A percentile compares a stretch with the other conserved stretches of the same genome.
phyloP scores from a whole-genome alignment of 1,140 invertebrate species.

The Babylonia areolata region DNA sequence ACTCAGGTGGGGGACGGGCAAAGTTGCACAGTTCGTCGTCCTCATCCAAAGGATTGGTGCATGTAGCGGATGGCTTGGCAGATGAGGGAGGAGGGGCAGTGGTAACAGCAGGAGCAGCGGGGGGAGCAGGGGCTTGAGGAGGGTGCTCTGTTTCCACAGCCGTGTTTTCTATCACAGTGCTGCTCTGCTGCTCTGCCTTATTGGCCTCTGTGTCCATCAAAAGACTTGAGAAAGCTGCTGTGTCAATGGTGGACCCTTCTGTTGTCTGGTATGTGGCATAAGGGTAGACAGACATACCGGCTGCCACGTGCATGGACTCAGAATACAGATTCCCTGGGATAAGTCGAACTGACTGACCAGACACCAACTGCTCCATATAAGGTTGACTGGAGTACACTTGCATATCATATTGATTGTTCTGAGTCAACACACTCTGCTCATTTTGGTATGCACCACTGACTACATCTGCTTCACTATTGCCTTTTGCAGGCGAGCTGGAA shows the following conservation, averaged over 20 bases:
- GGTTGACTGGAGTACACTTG: constrained; percentile 39
- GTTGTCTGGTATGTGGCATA: constrained; percentile 29
- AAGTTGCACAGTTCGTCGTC: constrained; percentile 53
- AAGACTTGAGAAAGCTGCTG: constrained; percentile 56
- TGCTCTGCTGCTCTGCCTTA: constrained; percentile 29
- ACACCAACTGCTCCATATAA: constrained; percentile 47
- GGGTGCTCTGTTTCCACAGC: constrained; percentile 48
- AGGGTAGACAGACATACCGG: constrained; percentile 36
- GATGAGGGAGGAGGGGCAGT: constrained; percentile 33
- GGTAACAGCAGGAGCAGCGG: constrained; percentile 16
- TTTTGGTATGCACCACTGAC: constrained; percentile 20
- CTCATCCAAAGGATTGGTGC: constrained; percentile 39
- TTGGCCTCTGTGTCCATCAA: constrained; percentile 43
- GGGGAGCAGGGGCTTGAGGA: not conserved
- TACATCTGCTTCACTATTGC: not conserved
- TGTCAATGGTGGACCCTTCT: constrained; percentile 48
- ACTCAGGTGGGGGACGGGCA: constrained; percentile 29
- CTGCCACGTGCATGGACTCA: constrained; percentile 33
- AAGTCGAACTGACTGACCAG: constrained; percentile 35
- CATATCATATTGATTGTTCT: constrained; percentile 29
- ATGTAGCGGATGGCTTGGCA: constrained; percentile 43
- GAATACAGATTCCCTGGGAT: constrained; percentile 36
- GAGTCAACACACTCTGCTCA: constrained; percentile 14
- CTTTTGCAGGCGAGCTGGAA: not conserved
- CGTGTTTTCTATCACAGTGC: constrained; percentile 27